Evolutionary conservation across 64 coral and sea anemone genomes (phyloP).

Genomic region (Dendrophyllia cribrosa): DNA sequence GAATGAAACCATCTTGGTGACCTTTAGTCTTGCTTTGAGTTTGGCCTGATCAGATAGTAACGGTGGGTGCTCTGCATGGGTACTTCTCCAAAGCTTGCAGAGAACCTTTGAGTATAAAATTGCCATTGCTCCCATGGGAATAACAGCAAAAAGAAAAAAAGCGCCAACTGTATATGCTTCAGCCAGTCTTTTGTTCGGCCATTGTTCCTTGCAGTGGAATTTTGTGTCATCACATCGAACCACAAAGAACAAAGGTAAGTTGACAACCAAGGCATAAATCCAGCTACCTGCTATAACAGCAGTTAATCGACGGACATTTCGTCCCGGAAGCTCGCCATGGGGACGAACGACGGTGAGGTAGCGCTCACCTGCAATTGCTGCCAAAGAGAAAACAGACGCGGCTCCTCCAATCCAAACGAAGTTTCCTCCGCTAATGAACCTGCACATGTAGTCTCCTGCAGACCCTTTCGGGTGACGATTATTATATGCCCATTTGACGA

Average conservation of each 20-base stretch:
- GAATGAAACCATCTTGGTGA: constrained; percentile 43
- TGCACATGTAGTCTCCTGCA: constrained; percentile 67
- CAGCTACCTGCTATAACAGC: background rate
- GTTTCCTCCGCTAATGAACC: constrained; percentile 47
- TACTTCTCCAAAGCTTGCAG: constrained; percentile 19
- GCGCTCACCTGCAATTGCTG: constrained; percentile 34
- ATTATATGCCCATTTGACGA: constrained; percentile 34
- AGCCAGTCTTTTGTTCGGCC: constrained; percentile 8
- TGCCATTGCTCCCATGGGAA: constrained; percentile 19
- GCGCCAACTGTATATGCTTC: constrained; percentile 24
- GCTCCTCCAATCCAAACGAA: constrained; percentile 65
- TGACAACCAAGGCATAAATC: constrained; percentile 42
- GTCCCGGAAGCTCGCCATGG: background rate
- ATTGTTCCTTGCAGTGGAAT: constrained; percentile 37
- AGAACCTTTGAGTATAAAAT: constrained; percentile 9
- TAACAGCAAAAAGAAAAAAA: constrained; percentile 35
- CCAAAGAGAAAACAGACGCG: constrained; percentile 30
- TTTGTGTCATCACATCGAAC: constrained; percentile 13
- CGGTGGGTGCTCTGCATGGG: background rate
- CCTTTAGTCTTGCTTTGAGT: constrained; percentile 15
- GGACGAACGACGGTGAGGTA: constrained; percentile 13
- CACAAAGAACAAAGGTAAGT: constrained; percentile 53
- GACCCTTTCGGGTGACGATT: constrained; percentile 36
- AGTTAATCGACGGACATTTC: background rate
- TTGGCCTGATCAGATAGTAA: background rate